phyloP scores from a whole-genome alignment of 1,140 invertebrate species.

The Cydia pomonella region DNA sequence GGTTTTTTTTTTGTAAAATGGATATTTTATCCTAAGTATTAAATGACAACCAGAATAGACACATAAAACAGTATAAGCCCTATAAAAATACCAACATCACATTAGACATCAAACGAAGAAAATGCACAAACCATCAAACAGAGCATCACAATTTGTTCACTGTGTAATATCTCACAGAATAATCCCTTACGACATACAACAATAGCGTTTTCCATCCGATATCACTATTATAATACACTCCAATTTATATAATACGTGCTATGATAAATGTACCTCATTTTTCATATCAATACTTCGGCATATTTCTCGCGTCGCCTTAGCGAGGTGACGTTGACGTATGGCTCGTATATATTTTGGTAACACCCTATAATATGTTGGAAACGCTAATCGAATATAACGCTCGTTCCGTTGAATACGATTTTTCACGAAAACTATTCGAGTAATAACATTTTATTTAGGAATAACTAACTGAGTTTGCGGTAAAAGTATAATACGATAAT shows the following conservation, averaged over 20 bases:
- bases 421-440: neutral
- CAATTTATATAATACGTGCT: constrained; percentile 33
- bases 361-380: constrained; percentile 35
- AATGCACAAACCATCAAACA: constrained; percentile 15
- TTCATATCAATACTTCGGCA: constrained; percentile 36
- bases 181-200: constrained; percentile 25
- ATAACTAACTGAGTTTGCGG: neutral
- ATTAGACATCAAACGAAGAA: neutral
- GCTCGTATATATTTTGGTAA: constrained; percentile 40
- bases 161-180: constrained; percentile 25
- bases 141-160: constrained; percentile 18
- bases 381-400: constrained; percentile 46
- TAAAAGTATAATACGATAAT: neutral
- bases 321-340: constrained; percentile 42
- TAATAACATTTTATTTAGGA: neutral
- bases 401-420: constrained; percentile 29
- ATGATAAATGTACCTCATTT: constrained; percentile 35
- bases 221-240: constrained; percentile 26
- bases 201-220: constrained; percentile 22
- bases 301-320: constrained; percentile 33
- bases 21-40: no score
- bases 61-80: no score
- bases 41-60: no score
- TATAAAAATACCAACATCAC: no score
- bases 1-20: no score